phyloP scores from a whole-genome alignment of 2,888 invertebrate species.

The Lamellibrachia satsuma region DNA sequence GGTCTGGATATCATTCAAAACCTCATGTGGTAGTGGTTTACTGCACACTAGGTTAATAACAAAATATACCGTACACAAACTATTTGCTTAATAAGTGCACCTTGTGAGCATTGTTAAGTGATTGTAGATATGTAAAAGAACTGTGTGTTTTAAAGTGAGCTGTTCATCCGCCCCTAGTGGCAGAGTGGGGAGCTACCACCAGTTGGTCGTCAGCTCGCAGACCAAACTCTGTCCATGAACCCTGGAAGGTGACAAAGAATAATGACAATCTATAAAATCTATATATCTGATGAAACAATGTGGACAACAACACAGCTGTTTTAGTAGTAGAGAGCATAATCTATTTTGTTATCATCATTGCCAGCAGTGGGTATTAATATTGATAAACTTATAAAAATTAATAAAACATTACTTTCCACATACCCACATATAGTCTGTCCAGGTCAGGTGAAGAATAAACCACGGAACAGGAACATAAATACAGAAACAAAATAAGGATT shows the following conservation, averaged over 20 bases:
- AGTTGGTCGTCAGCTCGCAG: not conserved
- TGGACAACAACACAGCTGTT: not conserved
- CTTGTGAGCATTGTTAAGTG: not conserved
- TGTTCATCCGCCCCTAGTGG: not conserved
- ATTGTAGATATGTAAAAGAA: not conserved
- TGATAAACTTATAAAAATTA: not conserved
- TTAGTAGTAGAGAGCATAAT: not conserved
- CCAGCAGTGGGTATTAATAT: not conserved
- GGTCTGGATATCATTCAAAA: not conserved
- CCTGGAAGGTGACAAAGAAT: not conserved
- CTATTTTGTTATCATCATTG: not conserved
- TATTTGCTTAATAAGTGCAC: not conserved
- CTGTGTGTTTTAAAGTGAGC: not conserved
- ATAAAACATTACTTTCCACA: not conserved
- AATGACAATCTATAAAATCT: not conserved
- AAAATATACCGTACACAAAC: not conserved
- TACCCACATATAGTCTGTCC: not conserved
- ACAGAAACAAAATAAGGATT: not conserved
- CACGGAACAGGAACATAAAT: not conserved
- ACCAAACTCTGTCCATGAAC: not conserved
- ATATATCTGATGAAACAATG: not conserved
- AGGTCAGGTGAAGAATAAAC: not conserved
- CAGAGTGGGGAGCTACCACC: not conserved
- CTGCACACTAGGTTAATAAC: not conserved
- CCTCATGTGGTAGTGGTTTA: not conserved